Base-by-base conservation (phyloP, 2,888 invertebrate species). In the Drosophila nr. perissopoda region DNA sequence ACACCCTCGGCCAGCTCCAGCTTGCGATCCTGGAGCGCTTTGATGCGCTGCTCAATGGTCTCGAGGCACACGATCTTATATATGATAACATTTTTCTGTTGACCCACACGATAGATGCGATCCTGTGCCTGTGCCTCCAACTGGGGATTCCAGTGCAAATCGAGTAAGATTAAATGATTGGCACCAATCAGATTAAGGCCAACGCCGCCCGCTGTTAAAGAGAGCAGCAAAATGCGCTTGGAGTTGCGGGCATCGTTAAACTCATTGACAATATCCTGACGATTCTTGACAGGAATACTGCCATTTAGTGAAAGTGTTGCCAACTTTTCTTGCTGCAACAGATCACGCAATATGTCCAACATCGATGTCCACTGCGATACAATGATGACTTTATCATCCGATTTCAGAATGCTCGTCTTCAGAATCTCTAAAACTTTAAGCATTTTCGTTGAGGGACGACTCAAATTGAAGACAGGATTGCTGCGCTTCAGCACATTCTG, bases 141-240 rank as follows among this genome's bases (percentile, higher is more conserved):
- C 90, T 99, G 98, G 0, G 99, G 99, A 94, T 99, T 99, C 98
- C 99, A 99, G 93, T 99, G 99, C 61, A 98, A 95, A 93, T 99
- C 99, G 29, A 98, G 93, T 38, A 99, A 94, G 36, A 99, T 94
- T 54, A 99, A 94, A 92, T 99, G 98, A 94, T 97, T 98, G 0
- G 96, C 99, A 3, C 99, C 99, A 66, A 97, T 95, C 62, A 99
- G 94, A 94, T 99, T 99, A 18, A 99, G 94, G 0, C 99, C 99
- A 21, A 98, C 98, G 33, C 99, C 99, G 54, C 99, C 99, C 49
- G 99, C 98, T 70, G 97, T 96, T 34, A 99, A 94, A 0, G 99
- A 99, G 0, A 99, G 94, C 49, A 99, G 93, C 93, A 99, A 94
- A 70, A 97, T 94, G 93, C 94, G 94, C 51, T 95, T 94, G 13